A percentile compares a stretch with the other conserved stretches of the same genome.
These are phyloP conservation scores for Rhagium mordax DNA, from an alignment of 2,888 invertebrate species.

Conservation along the genomic window DNA sequence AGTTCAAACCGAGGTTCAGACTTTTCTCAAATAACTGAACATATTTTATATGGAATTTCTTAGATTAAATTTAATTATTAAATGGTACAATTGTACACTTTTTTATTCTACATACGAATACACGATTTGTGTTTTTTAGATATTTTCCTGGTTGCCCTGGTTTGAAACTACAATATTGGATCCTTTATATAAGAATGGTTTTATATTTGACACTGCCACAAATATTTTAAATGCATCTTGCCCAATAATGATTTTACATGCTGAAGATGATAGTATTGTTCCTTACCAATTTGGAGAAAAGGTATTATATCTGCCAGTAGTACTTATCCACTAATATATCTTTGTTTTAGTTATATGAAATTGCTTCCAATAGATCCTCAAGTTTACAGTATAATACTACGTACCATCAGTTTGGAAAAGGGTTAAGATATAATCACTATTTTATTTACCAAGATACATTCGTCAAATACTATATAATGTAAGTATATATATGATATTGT, in stretches of 20 bases:
- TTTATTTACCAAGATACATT: conserved; percentile 60
- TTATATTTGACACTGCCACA: conserved; percentile 85
- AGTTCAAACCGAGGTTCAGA: too few relatives aligned
- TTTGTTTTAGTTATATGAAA: conserved; percentile 54
- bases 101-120: too few relatives aligned
- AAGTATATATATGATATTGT: conserved; percentile 42
- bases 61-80: too few relatives aligned
- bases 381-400: conserved; percentile 37
- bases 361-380: conserved; percentile 43
- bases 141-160: conserved; percentile 89
- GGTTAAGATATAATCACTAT: conserved; percentile 52
- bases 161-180: conserved; percentile 84
- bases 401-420: conserved; percentile 52
- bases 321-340: conserved; percentile 37
- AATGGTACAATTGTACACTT: too few relatives aligned
- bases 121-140: conserved; percentile 62
- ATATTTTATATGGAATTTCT: too few relatives aligned
- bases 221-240: conserved; percentile 78
- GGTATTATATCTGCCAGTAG: conserved; percentile 73
- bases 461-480: conserved; percentile 61
- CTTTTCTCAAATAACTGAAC: too few relatives aligned
- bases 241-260: conserved; percentile 91
- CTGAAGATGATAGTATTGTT: conserved; percentile 90
- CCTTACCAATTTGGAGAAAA: conserved; percentile 86
- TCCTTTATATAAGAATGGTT: conserved; percentile 81